Evolutionary conservation across 2,888 invertebrate genomes (phyloP), one percentile per base, ranked within the genome.

Genomic region (Mylabris sibirica): DNA sequence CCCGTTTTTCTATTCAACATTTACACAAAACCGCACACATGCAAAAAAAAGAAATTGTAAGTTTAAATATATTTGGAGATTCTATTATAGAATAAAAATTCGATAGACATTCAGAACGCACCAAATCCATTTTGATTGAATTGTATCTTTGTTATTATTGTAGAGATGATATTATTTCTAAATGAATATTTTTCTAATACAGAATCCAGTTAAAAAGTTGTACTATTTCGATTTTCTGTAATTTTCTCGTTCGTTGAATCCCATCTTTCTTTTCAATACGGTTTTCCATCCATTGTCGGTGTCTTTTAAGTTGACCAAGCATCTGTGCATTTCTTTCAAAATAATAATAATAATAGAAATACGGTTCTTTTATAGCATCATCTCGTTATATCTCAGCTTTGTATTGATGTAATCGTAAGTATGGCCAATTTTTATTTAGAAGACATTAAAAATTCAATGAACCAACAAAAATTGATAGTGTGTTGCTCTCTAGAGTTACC

Each of bases 191-290:
- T 57, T 6, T 57, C 57, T 57, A 14, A 57, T 5, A n/a, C n/a
- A n/a, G 22, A 14, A 57, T 26, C 12, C 14, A 24, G 57, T 38
- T 60, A 68, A 65, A 66, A 68, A 70, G 66, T 70, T 41, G 12
- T 65, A 75, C 71, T 76, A 75, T 76, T 20, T 76, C 74, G 74
- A 72, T 75, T 30, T 30, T 74, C 72, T 41, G 76, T 76, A 77
- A 78, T 78, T 78, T 78, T 77, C 77, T 70, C 75, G 73, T 77
- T 76, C 78, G 77, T 74, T 77, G 77, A 75, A 75, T 75, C 74
- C 70, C 74, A 59, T 70, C 66, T 63, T 72, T 67, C 67, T 66
- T 69, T 44, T 17, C n/a, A 5, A 44, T 53, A 20, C 49, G 4
- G 44, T 1, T 12, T 53, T 12, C 22, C 68, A 68, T 65, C 66